Evolutionary conservation across 2,888 invertebrate species (phyloP), one percentile per base, ranked within the genome.

Genomic region (Stictocephala bisonia): DNA sequence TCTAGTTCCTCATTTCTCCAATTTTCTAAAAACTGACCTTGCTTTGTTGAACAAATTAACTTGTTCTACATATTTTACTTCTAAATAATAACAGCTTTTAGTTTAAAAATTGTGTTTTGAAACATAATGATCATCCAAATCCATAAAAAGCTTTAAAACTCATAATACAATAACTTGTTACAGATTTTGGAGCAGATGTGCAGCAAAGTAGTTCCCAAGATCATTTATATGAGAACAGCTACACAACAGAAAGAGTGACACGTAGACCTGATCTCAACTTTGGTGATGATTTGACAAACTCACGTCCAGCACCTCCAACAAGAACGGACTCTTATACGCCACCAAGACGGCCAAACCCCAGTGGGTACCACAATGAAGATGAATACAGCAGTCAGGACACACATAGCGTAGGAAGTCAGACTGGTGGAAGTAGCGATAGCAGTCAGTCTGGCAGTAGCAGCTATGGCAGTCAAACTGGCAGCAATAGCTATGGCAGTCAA

Each of bases 181-280:
- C 70, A 72, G 72, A 66, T 72, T 56, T 72, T 29, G 13, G 41
- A 22, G 40, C 41, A 18, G 67, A 67, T 20, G 13, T 41, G 2
- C 72, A 72, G 24, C 18, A 29, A 27, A 72, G 31, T 22, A 27
- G 56, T 18, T n/a, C n/a, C n/a, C 56, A 70, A 64, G 64, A 64
- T 40, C 64, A 64, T 18, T 7, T 64, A n/a, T 41, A 44, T 35
- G 64, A 64, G 13, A 64, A 58, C 15, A 40, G 44, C 29, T 56
- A 71, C 18, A 41, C 56, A 2, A 70, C 70, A 40, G 71, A 64
- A 44, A 22, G 72, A 15, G 15, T 40, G 7, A 72, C 73, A 13
- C 50, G 69, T 18, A 66, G 76, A 60, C 77, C 76, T 7, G 75
- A 77, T 56, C 75, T 73, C 11, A 75, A 72, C 29, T 76, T 77